A percentile compares a stretch with the other conserved stretches of the same genome.
Conservation (phyloP, 2,113 vertebrate species). For the Scytalopus superciliaris region DNA sequence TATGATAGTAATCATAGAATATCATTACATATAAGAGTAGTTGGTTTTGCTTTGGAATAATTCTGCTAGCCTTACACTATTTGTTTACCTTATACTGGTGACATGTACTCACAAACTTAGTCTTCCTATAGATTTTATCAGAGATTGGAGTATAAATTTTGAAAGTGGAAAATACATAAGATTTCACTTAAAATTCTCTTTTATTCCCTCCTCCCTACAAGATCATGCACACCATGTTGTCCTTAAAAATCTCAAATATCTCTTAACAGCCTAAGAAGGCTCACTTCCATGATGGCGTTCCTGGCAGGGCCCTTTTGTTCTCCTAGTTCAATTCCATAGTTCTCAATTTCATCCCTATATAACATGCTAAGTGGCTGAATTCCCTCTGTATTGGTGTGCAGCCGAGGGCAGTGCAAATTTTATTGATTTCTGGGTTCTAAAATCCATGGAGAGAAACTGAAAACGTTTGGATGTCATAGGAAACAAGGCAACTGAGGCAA, state of each 20-base stretch:
- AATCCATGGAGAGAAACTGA: not conserved
- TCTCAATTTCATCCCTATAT: not conserved
- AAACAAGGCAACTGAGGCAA: not conserved
- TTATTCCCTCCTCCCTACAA: not conserved
- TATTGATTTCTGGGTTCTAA: not conserved
- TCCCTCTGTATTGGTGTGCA: not conserved
- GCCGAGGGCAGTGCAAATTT: not conserved
- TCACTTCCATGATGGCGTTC: not conserved
- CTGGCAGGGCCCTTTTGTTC: not conserved
- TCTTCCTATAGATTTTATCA: not conserved
- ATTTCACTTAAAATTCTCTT: not conserved
- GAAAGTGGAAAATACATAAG: not conserved
- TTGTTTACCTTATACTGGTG: not conserved
- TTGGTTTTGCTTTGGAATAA: not conserved
- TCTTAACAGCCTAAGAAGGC: not conserved
- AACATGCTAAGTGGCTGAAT: not conserved
- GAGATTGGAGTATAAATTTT: not conserved
- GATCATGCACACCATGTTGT: fast-evolving
- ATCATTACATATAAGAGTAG: not conserved
- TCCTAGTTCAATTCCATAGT: not conserved
- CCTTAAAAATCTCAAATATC: not conserved
- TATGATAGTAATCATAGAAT: not conserved
- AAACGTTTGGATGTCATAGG: not conserved
- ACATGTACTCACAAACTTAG: not conserved
- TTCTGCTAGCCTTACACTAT: not conserved